These are phyloP conservation scores for Desmodus rotundus DNA, from an alignment of 2,113 vertebrate species.

Conservation along the genomic window DNA sequence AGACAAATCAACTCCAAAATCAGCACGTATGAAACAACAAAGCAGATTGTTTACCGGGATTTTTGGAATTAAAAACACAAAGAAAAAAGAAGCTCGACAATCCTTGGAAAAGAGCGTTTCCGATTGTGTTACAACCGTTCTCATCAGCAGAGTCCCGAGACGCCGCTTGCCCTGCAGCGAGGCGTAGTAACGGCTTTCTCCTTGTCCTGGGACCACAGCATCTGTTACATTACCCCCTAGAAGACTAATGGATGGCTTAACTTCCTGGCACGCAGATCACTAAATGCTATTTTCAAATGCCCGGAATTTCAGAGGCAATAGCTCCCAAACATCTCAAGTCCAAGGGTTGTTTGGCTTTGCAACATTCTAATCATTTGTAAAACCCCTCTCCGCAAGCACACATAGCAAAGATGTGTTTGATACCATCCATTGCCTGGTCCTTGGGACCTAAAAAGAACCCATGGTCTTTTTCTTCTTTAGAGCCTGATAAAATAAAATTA, in stretches of 20 bases:
- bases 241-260: neutral
- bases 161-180: neutral
- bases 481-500: slow-evolving; percentile 82
- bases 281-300: neutral
- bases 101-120: slow-evolving; percentile 74
- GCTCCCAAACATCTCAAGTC: slow-evolving; percentile 53
- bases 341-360: slow-evolving; percentile 74
- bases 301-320: neutral
- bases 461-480: slow-evolving; percentile 78
- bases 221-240: neutral
- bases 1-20: slow-evolving; percentile 51
- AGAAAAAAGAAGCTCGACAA: slow-evolving; percentile 30
- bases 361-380: slow-evolving; percentile 29
- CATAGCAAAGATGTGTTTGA: slow-evolving; percentile 53
- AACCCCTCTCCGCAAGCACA: slow-evolving; percentile 49
- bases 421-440: slow-evolving; percentile 81
- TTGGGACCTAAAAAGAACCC: slow-evolving; percentile 79
- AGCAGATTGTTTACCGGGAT: slow-evolving; percentile 22
- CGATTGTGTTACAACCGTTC: neutral
- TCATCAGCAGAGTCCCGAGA: neutral
- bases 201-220: neutral
- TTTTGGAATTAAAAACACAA: slow-evolving; percentile 56
- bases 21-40: slow-evolving; percentile 52
- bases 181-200: neutral
- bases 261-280: neutral